Evolutionary conservation across 2,113 vertebrate species (phyloP).

Genomic region (Oreotrochilus melanogaster): DNA sequence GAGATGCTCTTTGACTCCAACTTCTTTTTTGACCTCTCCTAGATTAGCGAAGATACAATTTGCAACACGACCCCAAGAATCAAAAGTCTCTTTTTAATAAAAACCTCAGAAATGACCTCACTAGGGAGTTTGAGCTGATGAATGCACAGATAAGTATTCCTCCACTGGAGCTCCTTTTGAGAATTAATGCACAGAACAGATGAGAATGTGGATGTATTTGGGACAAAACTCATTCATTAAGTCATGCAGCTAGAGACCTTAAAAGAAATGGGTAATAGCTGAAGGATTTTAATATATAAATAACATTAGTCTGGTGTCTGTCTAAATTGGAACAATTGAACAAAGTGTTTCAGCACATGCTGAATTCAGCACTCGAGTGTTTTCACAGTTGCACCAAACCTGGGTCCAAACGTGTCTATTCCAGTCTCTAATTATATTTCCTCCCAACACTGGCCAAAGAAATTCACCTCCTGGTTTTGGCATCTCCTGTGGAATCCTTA

Average conservation of each 20-base stretch:
- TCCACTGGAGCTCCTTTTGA: constrained; percentile 20
- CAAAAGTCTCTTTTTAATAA: constrained; percentile 57
- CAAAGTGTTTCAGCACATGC: not conserved
- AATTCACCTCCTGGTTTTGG: not conserved
- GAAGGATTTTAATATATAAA: not conserved
- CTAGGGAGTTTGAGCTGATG: constrained; percentile 46
- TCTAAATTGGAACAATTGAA: not conserved
- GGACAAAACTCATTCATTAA: constrained; percentile 28
- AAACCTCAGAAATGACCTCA: constrained; percentile 62
- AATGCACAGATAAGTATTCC: constrained; percentile 39
- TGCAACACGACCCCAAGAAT: constrained; percentile 44
- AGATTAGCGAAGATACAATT: constrained; percentile 56
- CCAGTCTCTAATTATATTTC: not conserved
- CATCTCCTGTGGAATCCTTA: not conserved
- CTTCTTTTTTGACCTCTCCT: constrained; percentile 52
- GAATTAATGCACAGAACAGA: constrained; percentile 44
- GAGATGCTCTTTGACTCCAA: constrained; percentile 38
- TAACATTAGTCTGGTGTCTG: not conserved
- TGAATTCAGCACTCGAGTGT: not conserved
- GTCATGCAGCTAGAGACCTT: not conserved
- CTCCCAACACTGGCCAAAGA: not conserved
- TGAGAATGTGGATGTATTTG: not conserved
- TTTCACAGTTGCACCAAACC: not conserved
- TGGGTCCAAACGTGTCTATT: not conserved
- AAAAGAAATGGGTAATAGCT: not conserved